These are phyloP conservation scores for Neopipo cinnamomea DNA, from an alignment of 2,113 vertebrate genomes.

Conservation along the genomic window DNA sequence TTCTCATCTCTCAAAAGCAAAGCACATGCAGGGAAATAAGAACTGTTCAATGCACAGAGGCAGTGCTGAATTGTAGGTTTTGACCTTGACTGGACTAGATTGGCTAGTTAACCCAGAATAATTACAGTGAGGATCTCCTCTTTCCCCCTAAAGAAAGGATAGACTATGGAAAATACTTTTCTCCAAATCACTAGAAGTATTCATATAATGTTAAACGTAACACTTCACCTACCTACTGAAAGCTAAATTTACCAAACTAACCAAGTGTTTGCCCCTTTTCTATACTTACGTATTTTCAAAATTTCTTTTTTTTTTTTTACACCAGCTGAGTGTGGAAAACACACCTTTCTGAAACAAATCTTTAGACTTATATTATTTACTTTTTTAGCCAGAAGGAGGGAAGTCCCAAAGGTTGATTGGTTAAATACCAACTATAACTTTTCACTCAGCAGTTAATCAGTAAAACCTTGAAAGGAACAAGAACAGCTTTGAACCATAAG, in stretches of 20 bases:
- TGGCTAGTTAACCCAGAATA: neutral
- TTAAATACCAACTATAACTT: neutral
- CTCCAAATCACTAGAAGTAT: neutral
- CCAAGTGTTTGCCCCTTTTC: neutral
- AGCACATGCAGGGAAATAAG: neutral
- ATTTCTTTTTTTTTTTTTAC: neutral
- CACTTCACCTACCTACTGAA: neutral
- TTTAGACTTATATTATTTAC: neutral
- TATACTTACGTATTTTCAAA: neutral
- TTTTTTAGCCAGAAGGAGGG: neutral
- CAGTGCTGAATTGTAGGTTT: neutral
- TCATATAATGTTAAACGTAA: neutral
- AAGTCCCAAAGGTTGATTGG: neutral
- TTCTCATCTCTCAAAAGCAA: neutral
- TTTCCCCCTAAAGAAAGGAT: neutral
- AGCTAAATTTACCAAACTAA: neutral
- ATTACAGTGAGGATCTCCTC: neutral
- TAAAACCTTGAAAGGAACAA: neutral
- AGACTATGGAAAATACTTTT: neutral
- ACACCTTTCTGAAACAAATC: neutral
- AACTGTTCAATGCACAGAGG: neutral
- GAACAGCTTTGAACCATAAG: neutral
- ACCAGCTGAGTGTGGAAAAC: neutral
- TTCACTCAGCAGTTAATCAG: neutral
- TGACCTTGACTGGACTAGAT: neutral